phyloP scores from a whole-genome alignment of 2,797 vertebrate species.

The Alca torda region DNA sequence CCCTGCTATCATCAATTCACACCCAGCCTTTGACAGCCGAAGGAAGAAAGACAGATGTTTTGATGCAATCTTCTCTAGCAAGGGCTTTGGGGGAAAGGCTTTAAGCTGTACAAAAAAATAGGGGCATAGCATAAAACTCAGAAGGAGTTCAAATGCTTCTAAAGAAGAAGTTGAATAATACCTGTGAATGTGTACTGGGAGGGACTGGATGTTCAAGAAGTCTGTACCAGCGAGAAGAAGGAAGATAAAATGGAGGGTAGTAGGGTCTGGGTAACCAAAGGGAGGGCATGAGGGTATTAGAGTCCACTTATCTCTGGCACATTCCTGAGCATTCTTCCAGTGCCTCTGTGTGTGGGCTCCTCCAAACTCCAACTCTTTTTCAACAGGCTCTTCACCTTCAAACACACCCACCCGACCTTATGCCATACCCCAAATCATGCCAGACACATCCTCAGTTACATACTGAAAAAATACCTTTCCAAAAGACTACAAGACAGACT shows the following conservation, averaged over 20 bases:
- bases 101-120: background rate
- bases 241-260: background rate
- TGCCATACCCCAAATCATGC: background rate
- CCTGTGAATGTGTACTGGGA: background rate
- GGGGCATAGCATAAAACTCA: background rate
- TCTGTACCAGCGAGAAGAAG: background rate
- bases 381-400: background rate
- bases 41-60: constrained; percentile 17
- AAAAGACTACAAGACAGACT: background rate
- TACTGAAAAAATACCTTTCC: background rate
- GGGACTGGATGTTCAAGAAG: background rate
- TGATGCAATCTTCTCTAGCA: background rate
- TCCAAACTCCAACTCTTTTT: background rate
- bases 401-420: background rate
- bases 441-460: background rate
- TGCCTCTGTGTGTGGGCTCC: background rate
- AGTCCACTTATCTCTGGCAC: background rate
- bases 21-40: background rate
- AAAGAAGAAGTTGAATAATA: background rate
- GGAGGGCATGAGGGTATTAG: background rate
- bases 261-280: background rate
- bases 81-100: background rate
- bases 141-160: background rate
- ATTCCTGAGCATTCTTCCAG: background rate
- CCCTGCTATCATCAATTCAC: background rate